Evolutionary conservation across 2,113 vertebrate genomes (phyloP), one percentile per base, ranked within the genome.

Genomic region (Mirza zaza): DNA sequence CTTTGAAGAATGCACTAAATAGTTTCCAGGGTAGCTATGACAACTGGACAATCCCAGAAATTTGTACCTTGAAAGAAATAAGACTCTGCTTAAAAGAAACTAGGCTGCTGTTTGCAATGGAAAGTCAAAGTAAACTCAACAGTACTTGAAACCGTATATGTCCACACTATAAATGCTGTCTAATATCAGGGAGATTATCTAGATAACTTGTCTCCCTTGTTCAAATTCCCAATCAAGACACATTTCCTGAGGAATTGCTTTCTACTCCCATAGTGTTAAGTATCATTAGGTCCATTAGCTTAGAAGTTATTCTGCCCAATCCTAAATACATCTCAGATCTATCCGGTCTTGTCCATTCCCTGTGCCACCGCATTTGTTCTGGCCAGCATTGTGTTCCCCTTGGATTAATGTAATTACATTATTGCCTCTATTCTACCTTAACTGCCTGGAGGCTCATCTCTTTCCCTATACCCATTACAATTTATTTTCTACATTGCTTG

Each of bases 351-450:
- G 18, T 52, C n/a, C 36, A 9, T 55, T 52, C 57, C 75, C 4
- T 23, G 59, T 9, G 36, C 23, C 17, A 6, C 57, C 63, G 15
- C 36, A 0, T 89, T 70, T 11, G 85, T 61, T 86, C 67, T 88
- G 73, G 12, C 91, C 73, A 59, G 83, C 79, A 18, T 95, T 20
- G 4, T 45, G 73, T 75, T 85, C 2, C 65, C 71, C 68, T 8
- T 34, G 86, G 93, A 96, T 97, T 96, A 97, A 81, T 65, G 42
- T 95, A 97, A 97, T 97, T 45, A 45, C 42, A 45, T 45, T 45
- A 45, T 45, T 96, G 87, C 91, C 57, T 87, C 91, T 80, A 83
- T 67, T 97, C 67, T 32, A 55, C 68, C 65, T 71, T 91, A 96
- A 93, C 96, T 96, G 91, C 96, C 79, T 71, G 14, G 79, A 83